Evolutionary conservation across 2,113 vertebrate genomes (phyloP), one percentile per base, ranked within the genome.

Genomic region (Anguilla japonica): DNA sequence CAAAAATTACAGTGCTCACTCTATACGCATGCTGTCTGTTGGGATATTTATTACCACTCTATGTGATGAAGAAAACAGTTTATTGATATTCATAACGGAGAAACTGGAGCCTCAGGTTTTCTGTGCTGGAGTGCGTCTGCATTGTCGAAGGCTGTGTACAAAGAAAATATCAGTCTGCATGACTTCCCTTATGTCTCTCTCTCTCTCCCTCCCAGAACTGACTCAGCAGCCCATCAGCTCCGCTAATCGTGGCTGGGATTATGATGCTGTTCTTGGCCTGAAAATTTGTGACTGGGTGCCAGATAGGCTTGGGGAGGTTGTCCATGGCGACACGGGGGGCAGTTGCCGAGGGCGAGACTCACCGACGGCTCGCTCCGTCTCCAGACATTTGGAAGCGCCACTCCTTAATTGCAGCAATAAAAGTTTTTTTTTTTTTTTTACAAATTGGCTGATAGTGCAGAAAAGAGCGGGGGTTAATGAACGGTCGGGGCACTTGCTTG

Each of bases 371-470:
- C 18, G n/a, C 50, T 41, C 46, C 20, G 40, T 50, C 67, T 84
- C 39, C 78, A 81, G n/a, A 85, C 46, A 79, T 41, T 79, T 53
- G 46, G 84, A 79, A 80, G 84, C 29, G 40, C 75, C 56, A 40
- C 79, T 56, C 46, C 63, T 60, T 83, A 87, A 87, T 75, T 87
- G 80, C 41, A 8, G 81, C 86, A 87, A 87, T 83, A 87, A 83
- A 83, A 75, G n/a, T 57, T 85, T 83, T 34, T 34, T 34, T 34
- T 34, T 34, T 34, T 34, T 34, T 34, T 34, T 75, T 83, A 87
- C 86, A 87, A 83, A 87, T 87, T 75, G 81, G 80, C 60, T 83
- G 81, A 87, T 87, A 53, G 63, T 75, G 81, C 85, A 71, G 80
- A 63, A 87, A 87, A 87, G 16, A 63, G 60, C 2, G 34, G 78